These are phyloP conservation scores for Falco biarmicus DNA, from an alignment of 2,797 vertebrate species.

Conservation along the genomic window DNA sequence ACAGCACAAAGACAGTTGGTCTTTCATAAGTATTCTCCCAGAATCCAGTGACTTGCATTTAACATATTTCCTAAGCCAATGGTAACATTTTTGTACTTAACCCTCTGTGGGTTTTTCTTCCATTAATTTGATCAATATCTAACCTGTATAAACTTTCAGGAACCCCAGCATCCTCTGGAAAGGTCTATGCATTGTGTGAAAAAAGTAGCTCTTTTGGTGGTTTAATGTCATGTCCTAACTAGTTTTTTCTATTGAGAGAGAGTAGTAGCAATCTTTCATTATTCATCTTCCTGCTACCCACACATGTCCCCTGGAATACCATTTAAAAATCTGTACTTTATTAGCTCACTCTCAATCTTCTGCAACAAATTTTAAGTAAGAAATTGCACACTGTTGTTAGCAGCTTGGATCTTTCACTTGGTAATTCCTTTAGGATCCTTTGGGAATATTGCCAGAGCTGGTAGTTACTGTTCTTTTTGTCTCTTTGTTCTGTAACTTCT, in stretches of 20 bases:
- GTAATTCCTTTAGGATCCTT: not conserved
- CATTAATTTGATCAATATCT: not conserved
- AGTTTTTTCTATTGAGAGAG: not conserved
- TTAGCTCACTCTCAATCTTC: not conserved
- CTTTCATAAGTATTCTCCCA: not conserved
- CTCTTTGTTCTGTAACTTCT: not conserved
- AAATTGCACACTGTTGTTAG: not conserved
- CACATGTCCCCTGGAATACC: not conserved
- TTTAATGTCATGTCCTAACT: not conserved
- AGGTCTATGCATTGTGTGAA: not conserved
- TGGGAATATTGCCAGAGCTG: not conserved
- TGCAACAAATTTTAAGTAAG: not conserved
- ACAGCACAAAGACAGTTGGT: not conserved
- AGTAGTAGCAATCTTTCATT: not conserved
- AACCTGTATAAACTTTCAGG: not conserved
- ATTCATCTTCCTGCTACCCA: not conserved
- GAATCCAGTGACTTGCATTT: not conserved
- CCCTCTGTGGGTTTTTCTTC: not conserved
- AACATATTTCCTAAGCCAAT: not conserved
- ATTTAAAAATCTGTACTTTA: not conserved
- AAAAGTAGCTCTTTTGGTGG: not conserved
- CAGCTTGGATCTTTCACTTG: not conserved
- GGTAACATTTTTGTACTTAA: not conserved
- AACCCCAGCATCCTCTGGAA: not conserved
- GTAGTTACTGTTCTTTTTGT: not conserved